Evolutionary conservation across 2,888 invertebrate species (phyloP).

Genomic region (Meloe dianella): DNA sequence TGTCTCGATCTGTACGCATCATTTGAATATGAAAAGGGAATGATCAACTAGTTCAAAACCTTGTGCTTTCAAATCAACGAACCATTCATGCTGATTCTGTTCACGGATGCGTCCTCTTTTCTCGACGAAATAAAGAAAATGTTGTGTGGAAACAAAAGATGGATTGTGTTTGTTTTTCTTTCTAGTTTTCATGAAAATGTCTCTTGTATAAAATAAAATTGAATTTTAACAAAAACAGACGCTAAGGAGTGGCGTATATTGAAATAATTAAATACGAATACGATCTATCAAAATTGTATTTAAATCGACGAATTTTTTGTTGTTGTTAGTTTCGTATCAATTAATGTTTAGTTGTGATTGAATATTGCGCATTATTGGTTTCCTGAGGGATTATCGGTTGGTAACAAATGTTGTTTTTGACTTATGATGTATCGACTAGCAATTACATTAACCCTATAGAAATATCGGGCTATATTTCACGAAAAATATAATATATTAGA

Average conservation of each 20-base stretch:
- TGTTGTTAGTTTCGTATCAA: background rate
- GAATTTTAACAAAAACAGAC: too few relatives aligned
- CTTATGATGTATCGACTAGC: slow-evolving; percentile 32
- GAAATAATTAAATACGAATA: too few relatives aligned
- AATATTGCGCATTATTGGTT: slow-evolving; percentile 3
- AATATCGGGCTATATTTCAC: slow-evolving; percentile 32
- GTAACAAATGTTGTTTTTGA: slow-evolving; percentile 31
- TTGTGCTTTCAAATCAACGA: slow-evolving; percentile 45
- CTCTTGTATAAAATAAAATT: too few relatives aligned
- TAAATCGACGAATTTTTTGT: background rate
- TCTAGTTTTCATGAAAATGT: too few relatives aligned
- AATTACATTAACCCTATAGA: slow-evolving; percentile 33
- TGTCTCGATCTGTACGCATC: background rate
- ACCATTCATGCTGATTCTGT: slow-evolving; percentile 43
- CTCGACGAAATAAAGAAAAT: slow-evolving; percentile 39
- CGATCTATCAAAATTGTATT: too few relatives aligned
- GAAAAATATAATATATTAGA: slow-evolving; percentile 27
- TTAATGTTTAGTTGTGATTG: background rate
- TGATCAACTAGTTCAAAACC: slow-evolving; percentile 44
- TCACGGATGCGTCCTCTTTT: slow-evolving; percentile 34
- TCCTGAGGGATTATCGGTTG: background rate
- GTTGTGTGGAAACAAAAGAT: slow-evolving; percentile 31
- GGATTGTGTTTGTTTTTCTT: slow-evolving; percentile 25
- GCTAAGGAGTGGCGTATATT: too few relatives aligned
- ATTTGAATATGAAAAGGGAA: slow-evolving; percentile 47